phyloP scores from a whole-genome alignment of 2,888 invertebrate species.

The Caenorhabditis virilis region DNA sequence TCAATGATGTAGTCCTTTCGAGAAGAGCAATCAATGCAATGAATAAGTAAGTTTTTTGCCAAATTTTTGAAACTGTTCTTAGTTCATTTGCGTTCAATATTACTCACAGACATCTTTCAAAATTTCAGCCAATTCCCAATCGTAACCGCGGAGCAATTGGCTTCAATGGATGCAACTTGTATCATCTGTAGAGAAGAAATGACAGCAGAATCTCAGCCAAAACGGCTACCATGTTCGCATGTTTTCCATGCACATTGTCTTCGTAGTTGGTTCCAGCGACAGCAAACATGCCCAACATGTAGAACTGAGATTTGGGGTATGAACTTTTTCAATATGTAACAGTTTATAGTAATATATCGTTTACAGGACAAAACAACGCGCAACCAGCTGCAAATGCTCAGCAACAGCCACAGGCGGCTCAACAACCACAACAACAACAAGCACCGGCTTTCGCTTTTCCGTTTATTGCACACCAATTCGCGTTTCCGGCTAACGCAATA shows the following conservation, averaged over 20 bases:
- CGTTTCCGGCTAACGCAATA: conserved; percentile 35
- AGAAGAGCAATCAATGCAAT: conserved; percentile 70
- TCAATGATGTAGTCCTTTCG: conserved; percentile 94
- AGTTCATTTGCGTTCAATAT: neutral
- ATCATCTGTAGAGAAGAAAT: conserved; percentile 94
- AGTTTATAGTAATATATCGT: too few relatives aligned
- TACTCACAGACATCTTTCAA: neutral
- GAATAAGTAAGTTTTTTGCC: conserved; percentile 56
- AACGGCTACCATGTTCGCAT: conserved; percentile 97
- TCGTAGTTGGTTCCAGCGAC: conserved; percentile 98
- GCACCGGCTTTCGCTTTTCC: conserved; percentile 41
- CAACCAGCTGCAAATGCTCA: conserved; percentile 9
- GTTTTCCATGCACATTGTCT: conserved; percentile 98
- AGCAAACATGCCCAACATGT: conserved; percentile 99
- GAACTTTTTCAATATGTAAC: too few relatives aligned
- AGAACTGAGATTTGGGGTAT: conserved; percentile 61
- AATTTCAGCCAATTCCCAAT: conserved; percentile 59
- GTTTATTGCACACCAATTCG: conserved; percentile 53
- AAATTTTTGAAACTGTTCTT: conserved; percentile 41
- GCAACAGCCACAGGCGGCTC: too few relatives aligned
- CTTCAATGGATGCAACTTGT: conserved; percentile 78
- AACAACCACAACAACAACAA: conserved; percentile 7
- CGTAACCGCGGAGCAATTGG: conserved; percentile 59
- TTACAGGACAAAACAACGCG: conserved; percentile 19
- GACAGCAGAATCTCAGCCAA: conserved; percentile 76